Base-by-base conservation (phyloP, 2,888 invertebrate genomes). In the Ophioninae sp. region DNA sequence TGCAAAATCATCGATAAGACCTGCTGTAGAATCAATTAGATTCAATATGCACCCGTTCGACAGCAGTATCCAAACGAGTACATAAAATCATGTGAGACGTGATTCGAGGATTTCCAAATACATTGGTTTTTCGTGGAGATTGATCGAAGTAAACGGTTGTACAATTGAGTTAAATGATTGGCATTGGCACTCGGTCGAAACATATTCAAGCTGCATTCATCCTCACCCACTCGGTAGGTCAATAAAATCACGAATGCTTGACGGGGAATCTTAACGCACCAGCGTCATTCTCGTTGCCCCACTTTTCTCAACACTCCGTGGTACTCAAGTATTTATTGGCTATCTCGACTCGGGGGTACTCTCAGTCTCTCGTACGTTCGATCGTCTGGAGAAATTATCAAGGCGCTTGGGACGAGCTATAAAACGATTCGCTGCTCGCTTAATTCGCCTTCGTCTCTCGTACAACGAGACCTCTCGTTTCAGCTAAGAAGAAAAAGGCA, bases 211-310 rank as follows among this genome's bases (percentile, higher is more conserved):
- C 51, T 20, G 6, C 30, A 59, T 59, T 59, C 5, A 61, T 68
- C 59, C 44, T 67, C 10, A n/a, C 22, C 59, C 59, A 44, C 61
- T 44, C 22, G 58, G 23, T 65, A 23, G 76, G 76, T 76, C 76
- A 76, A 76, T 76, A 76, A 76, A 76, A 76, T 76, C 68, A 68
- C 30, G 44, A 76, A 68, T 59, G 76, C 68, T 76, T 68, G 68
- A 23, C 51, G 68, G 68, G 10, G 76, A 76, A 76, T 59, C 68
- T 68, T 68, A 76, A 68, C 68, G 59, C 59, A 76, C n/a, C n/a
- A 22, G 20, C 39, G 58, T 59, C 59, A 68, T 68, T 9, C 59
- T 68, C 44, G 61, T 5, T 22, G 58, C 17, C 58, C 59, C 59
- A 41, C 58, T 64, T 74, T 37, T 75, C 74, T 56, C 59, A 22